Conservation (phyloP, 2,888 invertebrate species). For the Cheilosia impressa region DNA sequence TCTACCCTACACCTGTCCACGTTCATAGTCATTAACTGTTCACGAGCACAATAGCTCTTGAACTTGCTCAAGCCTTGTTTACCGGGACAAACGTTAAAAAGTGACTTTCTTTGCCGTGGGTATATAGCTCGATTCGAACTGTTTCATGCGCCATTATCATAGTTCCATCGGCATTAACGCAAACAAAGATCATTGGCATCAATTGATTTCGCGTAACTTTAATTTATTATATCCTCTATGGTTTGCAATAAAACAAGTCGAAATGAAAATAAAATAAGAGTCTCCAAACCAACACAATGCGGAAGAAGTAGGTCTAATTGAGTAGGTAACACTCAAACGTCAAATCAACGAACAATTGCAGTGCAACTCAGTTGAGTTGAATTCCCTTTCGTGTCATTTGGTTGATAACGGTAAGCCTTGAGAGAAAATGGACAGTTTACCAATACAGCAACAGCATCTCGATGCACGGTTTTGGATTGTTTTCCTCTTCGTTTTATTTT, state of each 20-base stretch:
- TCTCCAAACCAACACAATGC: slow-evolving; percentile 44
- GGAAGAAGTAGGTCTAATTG: slow-evolving; percentile 63
- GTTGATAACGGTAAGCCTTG: slow-evolving; percentile 20
- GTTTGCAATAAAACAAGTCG: slow-evolving; percentile 1
- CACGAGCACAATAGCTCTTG: slow-evolving; percentile 22
- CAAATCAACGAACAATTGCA: slow-evolving; percentile 45
- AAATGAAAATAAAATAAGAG: background rate
- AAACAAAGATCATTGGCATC: slow-evolving; percentile 54
- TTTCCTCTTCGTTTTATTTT: slow-evolving; percentile 36
- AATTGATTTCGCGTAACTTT: background rate
- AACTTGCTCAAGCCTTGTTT: slow-evolving; percentile 30
- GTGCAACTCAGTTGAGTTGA: slow-evolving; percentile 14
- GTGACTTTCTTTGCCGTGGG: slow-evolving; percentile 46
- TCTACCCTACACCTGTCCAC: background rate
- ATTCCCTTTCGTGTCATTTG: slow-evolving; percentile 50
- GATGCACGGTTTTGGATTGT: slow-evolving; percentile 36
- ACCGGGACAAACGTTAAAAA: background rate
- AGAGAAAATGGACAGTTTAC: slow-evolving; percentile 35
- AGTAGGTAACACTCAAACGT: slow-evolving; percentile 43
- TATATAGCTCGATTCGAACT: background rate
- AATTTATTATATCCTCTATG: slow-evolving; percentile 18
- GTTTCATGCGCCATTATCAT: slow-evolving; percentile 9
- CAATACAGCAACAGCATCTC: background rate
- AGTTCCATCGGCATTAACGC: background rate
- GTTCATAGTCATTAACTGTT: background rate